These are phyloP conservation scores for Botia almorhae DNA, from an alignment of 2,797 vertebrate species.

Conservation along the genomic window DNA sequence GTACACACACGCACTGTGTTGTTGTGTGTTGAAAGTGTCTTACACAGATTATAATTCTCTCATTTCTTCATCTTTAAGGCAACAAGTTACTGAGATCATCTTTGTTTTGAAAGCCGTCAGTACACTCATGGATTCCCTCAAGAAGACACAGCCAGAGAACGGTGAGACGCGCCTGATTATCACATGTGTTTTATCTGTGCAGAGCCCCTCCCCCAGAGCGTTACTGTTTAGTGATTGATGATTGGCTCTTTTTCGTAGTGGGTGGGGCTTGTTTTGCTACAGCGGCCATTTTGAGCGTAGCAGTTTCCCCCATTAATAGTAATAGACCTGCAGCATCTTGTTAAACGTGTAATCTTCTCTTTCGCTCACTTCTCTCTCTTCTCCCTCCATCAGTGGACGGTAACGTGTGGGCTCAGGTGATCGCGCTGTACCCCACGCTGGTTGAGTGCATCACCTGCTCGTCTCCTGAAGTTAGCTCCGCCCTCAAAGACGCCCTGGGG, in stretches of 20 bases:
- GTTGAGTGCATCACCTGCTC: slow-evolving; percentile 98
- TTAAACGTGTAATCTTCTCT: background rate
- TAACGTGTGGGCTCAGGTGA: slow-evolving; percentile 97
- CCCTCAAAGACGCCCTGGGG: slow-evolving; percentile 94
- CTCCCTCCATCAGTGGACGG: slow-evolving; percentile 86
- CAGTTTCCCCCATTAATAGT: too few species aligned
- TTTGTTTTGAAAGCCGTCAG: slow-evolving; percentile 99
- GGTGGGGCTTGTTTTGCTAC: too few species aligned
- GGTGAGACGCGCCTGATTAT: slow-evolving; percentile 77
- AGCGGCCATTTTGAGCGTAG: too few species aligned
- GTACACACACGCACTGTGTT: too few species aligned
- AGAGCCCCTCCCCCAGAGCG: too few species aligned
- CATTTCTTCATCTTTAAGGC: slow-evolving; percentile 74
- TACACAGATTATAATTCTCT: background rate
- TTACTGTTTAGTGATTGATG: too few species aligned
- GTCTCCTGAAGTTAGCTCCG: slow-evolving; percentile 93
- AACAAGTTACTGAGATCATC: slow-evolving; percentile 99
- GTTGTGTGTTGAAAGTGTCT: too few species aligned
- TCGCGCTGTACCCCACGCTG: slow-evolving; percentile 94
- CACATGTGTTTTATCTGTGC: too few species aligned
- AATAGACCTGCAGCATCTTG: too few species aligned
- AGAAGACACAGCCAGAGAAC: slow-evolving; percentile 98
- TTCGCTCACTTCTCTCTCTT: slow-evolving; percentile 10
- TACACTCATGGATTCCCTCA: slow-evolving; percentile 98
- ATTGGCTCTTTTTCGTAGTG: too few species aligned